These are phyloP conservation scores for Solenopsis fugax DNA, from an alignment of 1,140 invertebrate genomes.

Conservation along the genomic window DNA sequence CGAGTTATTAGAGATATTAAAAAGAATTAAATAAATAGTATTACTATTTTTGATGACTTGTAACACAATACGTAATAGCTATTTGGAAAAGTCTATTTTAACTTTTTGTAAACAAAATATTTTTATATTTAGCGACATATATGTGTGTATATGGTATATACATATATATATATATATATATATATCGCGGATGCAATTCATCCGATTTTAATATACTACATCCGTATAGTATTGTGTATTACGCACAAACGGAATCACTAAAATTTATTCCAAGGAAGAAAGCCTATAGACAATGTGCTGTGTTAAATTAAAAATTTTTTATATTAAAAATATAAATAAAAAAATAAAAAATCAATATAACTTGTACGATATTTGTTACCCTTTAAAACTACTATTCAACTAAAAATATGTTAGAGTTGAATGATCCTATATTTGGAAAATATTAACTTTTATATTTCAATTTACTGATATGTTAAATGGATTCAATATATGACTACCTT, in stretches of 20 bases:
- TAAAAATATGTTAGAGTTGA: neutral
- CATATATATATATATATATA: neutral
- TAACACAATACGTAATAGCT: neutral
- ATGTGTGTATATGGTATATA: no score
- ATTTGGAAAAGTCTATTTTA: neutral
- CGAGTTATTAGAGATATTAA: neutral
- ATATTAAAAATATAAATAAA: neutral
- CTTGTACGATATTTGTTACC: neutral
- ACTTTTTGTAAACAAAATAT: neutral
- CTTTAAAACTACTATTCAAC: neutral
- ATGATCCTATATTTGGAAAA: neutral
- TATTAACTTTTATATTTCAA: slow-evolving; percentile 1
- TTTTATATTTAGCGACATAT: neutral
- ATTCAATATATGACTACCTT: no score
- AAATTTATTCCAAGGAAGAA: no score
- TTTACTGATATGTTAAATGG: neutral
- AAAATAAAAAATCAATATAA: neutral
- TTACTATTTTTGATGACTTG: neutral
- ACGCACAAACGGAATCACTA: no score
- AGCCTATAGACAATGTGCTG: no score
- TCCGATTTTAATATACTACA: no score
- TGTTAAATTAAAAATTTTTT: no score
- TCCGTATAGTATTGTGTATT: no score
- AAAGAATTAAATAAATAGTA: neutral
- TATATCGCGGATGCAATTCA: neutral